Base-by-base conservation (phyloP, 37 sponge, comb jelly and placozoan genomes). In the Agelas oroides region DNA sequence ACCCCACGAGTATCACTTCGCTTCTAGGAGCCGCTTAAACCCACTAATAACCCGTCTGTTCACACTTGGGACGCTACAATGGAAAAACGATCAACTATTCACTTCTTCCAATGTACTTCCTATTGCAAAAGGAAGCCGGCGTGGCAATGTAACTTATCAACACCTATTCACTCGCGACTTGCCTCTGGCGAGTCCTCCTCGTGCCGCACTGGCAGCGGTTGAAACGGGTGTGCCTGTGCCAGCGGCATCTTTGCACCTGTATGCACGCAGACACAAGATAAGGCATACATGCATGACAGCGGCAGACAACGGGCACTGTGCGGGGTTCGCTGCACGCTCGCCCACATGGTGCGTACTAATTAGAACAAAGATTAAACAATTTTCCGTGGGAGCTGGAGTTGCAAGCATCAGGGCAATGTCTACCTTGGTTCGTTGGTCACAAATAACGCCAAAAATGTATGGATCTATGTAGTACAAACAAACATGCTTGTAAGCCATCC, bases 151-250 rank as follows among this genome's bases (percentile, higher is more conserved):
- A 3, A 46, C 46, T 46, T 8, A 1, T 18, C 19, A 54, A 17
- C 28, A 27, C 40, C 17, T 53, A 53, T 5, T 32, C 6, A 21
- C 36, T 19, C 17, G 38, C 15, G 21, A 59, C 77, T 80, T 28
- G 85, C 86, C 71, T 90, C 91, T 25, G 38, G 41, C 41, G 58
- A 27, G 25, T 87, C 84, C 17, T 92, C 92, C 36, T 93, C 93
- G 58, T 80, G 83, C 41, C 63, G 85, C 18, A 93, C 64, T 18
- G 90, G 66, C 83, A 93, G 78, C 5, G 85, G 81, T 69, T 93
- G 86, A 78, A 88, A 93, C 16, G 93, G 93, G 37, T 89, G 90
- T 17, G 86, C 76, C 25, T 93, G 86, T 15, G 93, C 93, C n/a
- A 93, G 79, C 59, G 93, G 93, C 93, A 93, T 93, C 86, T 71